Conservation (phyloP, 2,113 vertebrate species). For the Rhynchopsitta pachyrhyncha region DNA sequence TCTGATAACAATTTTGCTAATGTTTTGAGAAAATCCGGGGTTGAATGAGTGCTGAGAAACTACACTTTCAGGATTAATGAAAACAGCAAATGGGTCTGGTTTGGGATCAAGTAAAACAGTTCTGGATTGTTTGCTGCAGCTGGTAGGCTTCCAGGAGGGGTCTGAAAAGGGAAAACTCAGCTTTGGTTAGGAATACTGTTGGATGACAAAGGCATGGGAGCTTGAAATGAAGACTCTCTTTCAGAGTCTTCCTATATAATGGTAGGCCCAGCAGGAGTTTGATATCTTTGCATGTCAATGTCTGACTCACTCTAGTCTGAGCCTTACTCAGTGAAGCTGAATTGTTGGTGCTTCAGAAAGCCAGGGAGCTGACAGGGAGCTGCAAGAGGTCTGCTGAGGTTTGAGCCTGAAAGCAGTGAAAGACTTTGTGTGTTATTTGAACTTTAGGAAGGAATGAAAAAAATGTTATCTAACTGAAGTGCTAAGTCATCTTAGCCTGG, state of each 20-base stretch:
- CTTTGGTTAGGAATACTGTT: background rate
- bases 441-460: background rate
- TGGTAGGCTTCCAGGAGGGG: background rate
- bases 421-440: background rate
- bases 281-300: background rate
- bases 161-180: background rate
- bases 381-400: background rate
- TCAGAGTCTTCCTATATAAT: background rate
- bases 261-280: background rate
- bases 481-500: constrained; percentile 18
- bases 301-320: background rate
- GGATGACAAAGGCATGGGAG: background rate
- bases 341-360: background rate
- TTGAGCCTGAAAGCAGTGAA: background rate
- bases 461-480: background rate
- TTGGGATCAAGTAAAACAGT: background rate
- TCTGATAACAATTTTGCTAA: background rate
- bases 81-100: background rate
- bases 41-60: background rate
- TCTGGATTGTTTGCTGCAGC: background rate
- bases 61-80: background rate
- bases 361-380: background rate
- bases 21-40: background rate
- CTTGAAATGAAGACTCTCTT: background rate
- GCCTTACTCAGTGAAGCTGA: background rate